phyloP scores from a whole-genome alignment of 2,113 vertebrate genomes.

The Percopsis transmontana region DNA sequence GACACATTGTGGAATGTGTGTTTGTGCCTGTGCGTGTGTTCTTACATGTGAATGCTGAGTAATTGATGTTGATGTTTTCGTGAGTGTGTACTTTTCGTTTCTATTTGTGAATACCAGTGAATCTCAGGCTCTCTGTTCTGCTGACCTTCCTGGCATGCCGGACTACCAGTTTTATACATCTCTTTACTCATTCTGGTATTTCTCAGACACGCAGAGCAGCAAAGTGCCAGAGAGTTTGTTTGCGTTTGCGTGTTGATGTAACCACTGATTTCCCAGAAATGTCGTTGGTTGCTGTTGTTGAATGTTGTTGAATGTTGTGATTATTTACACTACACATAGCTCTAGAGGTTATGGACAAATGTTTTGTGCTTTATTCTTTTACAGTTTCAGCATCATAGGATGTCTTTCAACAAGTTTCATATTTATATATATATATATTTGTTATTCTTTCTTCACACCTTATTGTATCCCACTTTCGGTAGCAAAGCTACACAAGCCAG shows the following conservation, averaged over 20 bases:
- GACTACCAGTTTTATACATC: conserved; percentile 35
- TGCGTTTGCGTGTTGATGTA: conserved; percentile 43
- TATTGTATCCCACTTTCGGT: no score
- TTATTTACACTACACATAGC: conserved; percentile 30
- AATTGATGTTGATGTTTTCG: neutral
- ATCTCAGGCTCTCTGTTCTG: conserved; percentile 54
- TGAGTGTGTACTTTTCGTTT: conserved; percentile 16
- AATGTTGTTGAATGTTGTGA: conserved; percentile 38
- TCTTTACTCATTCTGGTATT: conserved; percentile 34
- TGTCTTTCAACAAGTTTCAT: no score
- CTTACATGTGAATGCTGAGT: neutral
- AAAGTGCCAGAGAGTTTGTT: conserved; percentile 43
- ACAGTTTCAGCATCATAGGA: conserved; percentile 30
- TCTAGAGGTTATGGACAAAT: conserved; percentile 49
- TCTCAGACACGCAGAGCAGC: conserved; percentile 28
- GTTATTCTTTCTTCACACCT: no score
- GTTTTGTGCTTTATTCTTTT: conserved; percentile 23
- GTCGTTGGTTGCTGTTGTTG: conserved; percentile 40
- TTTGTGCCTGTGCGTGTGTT: neutral
- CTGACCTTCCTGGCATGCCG: conserved; percentile 29
- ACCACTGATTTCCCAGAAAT: conserved; percentile 61
- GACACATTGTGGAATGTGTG: conserved; percentile 2
- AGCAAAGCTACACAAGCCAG: neutral
- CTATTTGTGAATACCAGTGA: conserved; percentile 49
- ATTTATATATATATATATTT: no score